Conservation (phyloP, 2,888 invertebrate species). For the Notodonta ziczac region DNA sequence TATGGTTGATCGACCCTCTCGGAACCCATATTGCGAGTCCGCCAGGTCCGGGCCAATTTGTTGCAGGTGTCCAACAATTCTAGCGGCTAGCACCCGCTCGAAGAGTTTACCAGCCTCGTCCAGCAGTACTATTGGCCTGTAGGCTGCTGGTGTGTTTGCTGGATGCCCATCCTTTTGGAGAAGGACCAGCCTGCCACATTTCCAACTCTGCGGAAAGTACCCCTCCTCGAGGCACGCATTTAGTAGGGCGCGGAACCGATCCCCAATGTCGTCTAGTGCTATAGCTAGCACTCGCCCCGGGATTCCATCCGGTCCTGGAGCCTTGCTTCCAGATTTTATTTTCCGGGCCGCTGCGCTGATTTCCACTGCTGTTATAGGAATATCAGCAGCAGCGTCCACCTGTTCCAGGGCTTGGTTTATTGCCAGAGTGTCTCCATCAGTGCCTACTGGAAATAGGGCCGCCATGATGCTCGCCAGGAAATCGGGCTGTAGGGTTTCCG, state of each 20-base stretch:
- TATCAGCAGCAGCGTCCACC: too few species aligned
- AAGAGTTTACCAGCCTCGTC: constrained; percentile 11
- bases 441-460: too few species aligned
- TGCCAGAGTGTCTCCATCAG: too few species aligned
- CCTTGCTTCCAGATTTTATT: too few species aligned
- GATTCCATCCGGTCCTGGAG: too few species aligned
- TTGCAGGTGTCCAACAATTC: constrained; percentile 2
- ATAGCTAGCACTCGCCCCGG: not conserved
- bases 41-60: constrained; percentile 5
- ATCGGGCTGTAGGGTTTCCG: too few species aligned
- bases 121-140: constrained; percentile 20
- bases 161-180: constrained; percentile 11
- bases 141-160: constrained; percentile 12
- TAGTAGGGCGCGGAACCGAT: not conserved
- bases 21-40: constrained; percentile 15
- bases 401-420: too few species aligned
- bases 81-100: not conserved
- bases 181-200: constrained; percentile 13
- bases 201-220: constrained; percentile 7
- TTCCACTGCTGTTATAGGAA: too few species aligned
- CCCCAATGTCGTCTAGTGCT: not conserved
- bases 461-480: too few species aligned
- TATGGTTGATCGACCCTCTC: constrained; percentile 10
- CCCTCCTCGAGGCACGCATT: not conserved
- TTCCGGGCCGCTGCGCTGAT: too few species aligned